Evolutionary conservation across 2,888 invertebrate genomes (phyloP).

Genomic region (Strigamia maritima): DNA sequence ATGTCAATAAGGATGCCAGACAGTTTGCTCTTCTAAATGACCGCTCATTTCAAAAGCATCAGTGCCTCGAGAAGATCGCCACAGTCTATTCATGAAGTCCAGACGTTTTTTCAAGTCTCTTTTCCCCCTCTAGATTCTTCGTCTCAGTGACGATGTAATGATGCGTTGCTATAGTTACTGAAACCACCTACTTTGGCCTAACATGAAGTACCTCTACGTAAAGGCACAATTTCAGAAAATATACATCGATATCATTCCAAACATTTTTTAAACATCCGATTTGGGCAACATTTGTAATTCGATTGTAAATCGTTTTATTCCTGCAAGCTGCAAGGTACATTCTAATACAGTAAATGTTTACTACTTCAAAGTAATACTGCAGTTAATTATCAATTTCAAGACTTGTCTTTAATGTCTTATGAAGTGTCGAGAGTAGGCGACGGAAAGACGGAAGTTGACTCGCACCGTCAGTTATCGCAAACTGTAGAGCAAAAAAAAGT

Average conservation of each 20-base stretch:
- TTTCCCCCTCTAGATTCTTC: neutral
- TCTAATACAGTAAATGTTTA: no score
- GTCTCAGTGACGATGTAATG: slow-evolving; percentile 2
- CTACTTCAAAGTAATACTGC: no score
- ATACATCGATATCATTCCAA: neutral
- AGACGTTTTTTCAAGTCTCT: slow-evolving; percentile 16
- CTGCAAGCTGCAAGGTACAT: no score
- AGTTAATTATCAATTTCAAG: no score
- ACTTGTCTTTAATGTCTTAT: no score
- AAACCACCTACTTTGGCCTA: slow-evolving; percentile 1
- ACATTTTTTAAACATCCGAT: no score
- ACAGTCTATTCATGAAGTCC: slow-evolving; percentile 13
- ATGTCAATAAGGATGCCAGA: slow-evolving; percentile 3
- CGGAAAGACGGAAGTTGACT: neutral
- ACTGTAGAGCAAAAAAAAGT: neutral
- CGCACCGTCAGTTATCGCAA: neutral
- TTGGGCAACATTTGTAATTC: no score
- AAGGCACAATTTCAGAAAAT: neutral
- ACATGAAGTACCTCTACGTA: neutral
- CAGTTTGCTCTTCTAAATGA: slow-evolving; percentile 21
- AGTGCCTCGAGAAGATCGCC: slow-evolving; percentile 27
- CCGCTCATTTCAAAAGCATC: slow-evolving; percentile 21
- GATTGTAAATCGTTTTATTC: no score
- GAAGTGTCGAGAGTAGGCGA: no score
- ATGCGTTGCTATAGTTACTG: slow-evolving; percentile 9